phyloP scores from a whole-genome alignment of 2,888 invertebrate species.

The Papilio gigon region DNA sequence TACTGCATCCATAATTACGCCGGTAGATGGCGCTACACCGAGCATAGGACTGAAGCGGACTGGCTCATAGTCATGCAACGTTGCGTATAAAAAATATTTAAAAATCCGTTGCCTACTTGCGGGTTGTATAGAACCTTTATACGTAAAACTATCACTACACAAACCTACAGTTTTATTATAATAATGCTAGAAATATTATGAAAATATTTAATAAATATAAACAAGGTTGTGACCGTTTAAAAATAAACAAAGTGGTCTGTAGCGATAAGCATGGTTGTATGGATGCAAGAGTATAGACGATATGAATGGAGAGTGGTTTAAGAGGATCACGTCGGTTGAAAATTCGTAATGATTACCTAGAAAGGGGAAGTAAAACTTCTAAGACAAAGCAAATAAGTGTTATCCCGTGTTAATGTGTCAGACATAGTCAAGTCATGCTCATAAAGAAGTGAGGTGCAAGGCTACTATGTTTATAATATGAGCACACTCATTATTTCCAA shows the following conservation, averaged over 20 bases:
- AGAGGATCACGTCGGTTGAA: too few species aligned
- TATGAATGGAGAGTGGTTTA: too few species aligned
- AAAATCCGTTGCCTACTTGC: neutral
- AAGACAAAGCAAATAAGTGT: neutral
- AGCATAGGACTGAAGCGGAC: neutral
- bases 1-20: constrained; percentile 21
- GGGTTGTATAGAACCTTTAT: neutral
- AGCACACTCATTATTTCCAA: constrained; percentile 36
- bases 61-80: constrained; percentile 11
- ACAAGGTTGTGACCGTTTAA: too few species aligned
- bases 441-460: constrained; percentile 19
- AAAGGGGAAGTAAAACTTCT: neutral
- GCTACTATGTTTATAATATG: constrained; percentile 27
- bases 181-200: neutral
- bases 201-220: too few species aligned
- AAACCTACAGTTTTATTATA: neutral
- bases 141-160: neutral
- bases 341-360: too few species aligned
- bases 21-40: neutral
- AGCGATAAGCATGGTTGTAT: too few species aligned
- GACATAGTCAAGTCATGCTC: neutral
- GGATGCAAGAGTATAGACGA: too few species aligned
- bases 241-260: too few species aligned
- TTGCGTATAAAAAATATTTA: constrained; percentile 15
- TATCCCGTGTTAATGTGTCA: neutral